Base-by-base conservation (phyloP, 2,888 invertebrate species). In the Scaptomyza tumidula region DNA sequence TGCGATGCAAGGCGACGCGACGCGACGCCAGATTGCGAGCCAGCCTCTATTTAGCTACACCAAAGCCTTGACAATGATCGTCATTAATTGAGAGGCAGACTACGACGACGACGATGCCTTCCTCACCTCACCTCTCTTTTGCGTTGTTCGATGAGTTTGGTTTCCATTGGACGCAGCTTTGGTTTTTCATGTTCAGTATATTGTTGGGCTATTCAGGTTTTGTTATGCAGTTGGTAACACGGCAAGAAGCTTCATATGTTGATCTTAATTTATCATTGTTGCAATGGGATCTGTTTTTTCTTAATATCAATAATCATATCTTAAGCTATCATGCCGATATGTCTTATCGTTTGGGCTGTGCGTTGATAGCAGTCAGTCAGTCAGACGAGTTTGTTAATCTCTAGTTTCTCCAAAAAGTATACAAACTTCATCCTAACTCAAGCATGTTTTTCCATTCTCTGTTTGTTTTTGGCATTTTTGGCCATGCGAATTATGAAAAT, bases 61-160 rank as follows among this genome's bases (percentile, higher is more conserved):
- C 86, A 77, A 74, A 86, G 87, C 86, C 86, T 82, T 86, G 87
- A 87, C 86, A 86, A 86, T 87, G 86, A 86, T 87, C 86, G 86
- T 87, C 87, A 81, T 86, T 86, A 87, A 87, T 86, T 85, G 86
- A 84, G 86, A 80, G 86, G 84, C 82, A 79, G 77, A 71, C 74
- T 57, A 33, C 57, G 52, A 19, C 46, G 37, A 19, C 45, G 45
- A 41, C 46, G 61, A 16, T 41, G 54, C 69, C 31, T 50, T 45
- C 43, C 31, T 35, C 29, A 43, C 50, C 11, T 37, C 27, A 35
- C 55, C 39, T 10, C 41, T 10, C 14, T 14, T 14, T 75, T 71
- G 63, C 71, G 67, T 65, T 74, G 74, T 75, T 75, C 75, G 75
- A 75, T 75, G 75, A 75, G 71, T 75, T 75, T 27, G 49, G 52